Base-by-base conservation (phyloP, 2,888 invertebrate genomes). In the Pandemis heparana region DNA sequence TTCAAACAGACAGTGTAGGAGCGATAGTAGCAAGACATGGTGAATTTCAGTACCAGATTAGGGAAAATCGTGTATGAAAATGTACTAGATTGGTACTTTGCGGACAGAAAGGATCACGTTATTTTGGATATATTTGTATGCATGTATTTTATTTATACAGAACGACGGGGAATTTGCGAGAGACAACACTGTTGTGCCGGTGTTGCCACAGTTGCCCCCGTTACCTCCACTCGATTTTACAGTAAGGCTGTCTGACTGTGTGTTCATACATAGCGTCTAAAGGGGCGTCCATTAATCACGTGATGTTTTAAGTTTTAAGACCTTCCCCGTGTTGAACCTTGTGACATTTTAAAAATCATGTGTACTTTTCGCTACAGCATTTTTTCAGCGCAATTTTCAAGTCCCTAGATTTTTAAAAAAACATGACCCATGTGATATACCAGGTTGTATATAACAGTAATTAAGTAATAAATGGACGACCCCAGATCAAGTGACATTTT, bases 141-240 rank as follows among this genome's bases (percentile, higher is more conserved):
- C 63, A n/a, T 75, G 46, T 51, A 65, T 66, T 65, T 71, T 79
- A 77, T 78, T 79, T 80, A 84, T 78, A 85, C 90, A 92, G 92
- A 92, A 92, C 68, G 92, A 91, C 78, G 89, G 80, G 70, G 90
- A 92, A 69, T 76, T 86, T 65, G 79, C 88, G 74, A 84, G 83
- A 68, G 89, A 88, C 75, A 80, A 80, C 63, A 79, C 85, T 64
- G 80, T 74, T 8, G 69, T 69, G 12, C 69, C 76, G 39, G 70
- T 75, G 10, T 72, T 62, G 32, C 63, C 67, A 9, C 68, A 63
- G 48, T 48, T 69, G n/a, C 68, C 73, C 6, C 56, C 84, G 65
- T 75, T 85, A 82, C 86, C 80, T 81, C 86, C 84, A 56, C 81
- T 80, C 77, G 85, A 85, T 39, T 71, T 77, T 71, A 79, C 82